phyloP scores from a whole-genome alignment of 2,113 vertebrate species.

The Apaloderma vittatum region DNA sequence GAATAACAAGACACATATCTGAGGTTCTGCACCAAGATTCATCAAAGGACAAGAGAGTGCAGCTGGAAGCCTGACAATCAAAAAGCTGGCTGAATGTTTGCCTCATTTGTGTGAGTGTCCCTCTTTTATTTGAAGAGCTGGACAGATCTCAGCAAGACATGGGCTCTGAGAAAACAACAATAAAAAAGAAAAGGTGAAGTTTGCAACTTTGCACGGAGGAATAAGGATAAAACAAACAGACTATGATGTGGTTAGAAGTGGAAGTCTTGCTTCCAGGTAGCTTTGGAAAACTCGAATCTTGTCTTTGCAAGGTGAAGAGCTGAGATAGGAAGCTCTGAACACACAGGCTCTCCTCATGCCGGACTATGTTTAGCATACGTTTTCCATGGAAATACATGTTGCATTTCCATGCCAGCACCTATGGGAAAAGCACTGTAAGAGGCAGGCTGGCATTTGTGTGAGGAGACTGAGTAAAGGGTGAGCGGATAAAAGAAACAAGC shows the following conservation, averaged over 20 bases:
- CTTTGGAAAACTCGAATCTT: not conserved
- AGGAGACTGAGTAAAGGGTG: not conserved
- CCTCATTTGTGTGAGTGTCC: not conserved
- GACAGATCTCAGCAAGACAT: not conserved
- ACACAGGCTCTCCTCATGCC: not conserved
- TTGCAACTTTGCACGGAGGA: not conserved
- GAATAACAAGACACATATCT: not conserved
- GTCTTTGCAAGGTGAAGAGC: not conserved
- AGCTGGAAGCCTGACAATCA: not conserved
- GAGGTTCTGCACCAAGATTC: not conserved
- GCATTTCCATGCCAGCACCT: not conserved
- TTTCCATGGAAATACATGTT: not conserved
- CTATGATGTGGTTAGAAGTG: not conserved
- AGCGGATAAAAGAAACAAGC: not conserved
- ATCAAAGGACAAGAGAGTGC: not conserved
- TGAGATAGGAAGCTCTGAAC: not conserved
- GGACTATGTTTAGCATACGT: not conserved
- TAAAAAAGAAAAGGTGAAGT: not conserved
- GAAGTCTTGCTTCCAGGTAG: not conserved
- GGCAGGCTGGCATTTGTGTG: not conserved
- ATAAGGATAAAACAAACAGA: not conserved
- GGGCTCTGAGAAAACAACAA: not conserved
- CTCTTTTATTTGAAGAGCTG: not conserved
- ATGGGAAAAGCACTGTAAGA: rapidly evolving
- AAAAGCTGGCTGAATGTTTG: not conserved